Evolutionary conservation across 2,113 vertebrate species (phyloP), one percentile per base, ranked within the genome.

Genomic region (Aegypius monachus): DNA sequence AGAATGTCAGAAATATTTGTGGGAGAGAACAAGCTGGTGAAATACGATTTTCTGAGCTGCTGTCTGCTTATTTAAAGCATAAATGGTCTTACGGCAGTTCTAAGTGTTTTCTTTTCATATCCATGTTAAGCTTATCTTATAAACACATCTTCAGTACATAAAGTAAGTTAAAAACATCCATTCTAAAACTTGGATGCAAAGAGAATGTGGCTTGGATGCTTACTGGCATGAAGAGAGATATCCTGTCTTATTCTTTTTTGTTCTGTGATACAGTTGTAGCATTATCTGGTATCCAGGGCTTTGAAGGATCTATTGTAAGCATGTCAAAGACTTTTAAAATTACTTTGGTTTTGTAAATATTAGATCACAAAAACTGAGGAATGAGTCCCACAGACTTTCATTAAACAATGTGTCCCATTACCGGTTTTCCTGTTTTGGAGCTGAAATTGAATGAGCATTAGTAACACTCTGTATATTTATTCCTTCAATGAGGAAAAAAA

Each of bases 241-340:
- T 42, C 63, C 75, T 79, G 86, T 86, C 65, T 55, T 81, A 92
- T 4, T 96, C 61, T 90, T 95, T 93, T 93, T 68, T 92, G 86
- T 91, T 84, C 52, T 53, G 48, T 29, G 58, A 89, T 81, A 92
- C 56, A 95, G 86, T 75, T 81, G 70, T 65, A 68, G 88, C 68
- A 62, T 95, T 92, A 96, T 87, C 92, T 92, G 48, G 47, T 92
- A 89, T 75, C 36, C 56, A 84, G 40, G 48, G 70, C 68, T 95
- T 92, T 75, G 80, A 92, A 81, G 36, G 86, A 72, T 91, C 81
- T 85, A 84, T 89, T 95, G 80, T 95, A 87, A 96, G 52, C 91
- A 84, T 15, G 56, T 95, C 68, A 95, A 91, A 96, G 65, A 87
- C 66, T 86, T 88, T 61, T 47, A 17, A 65, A 92, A 79, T 89